Evolutionary conservation across 2,888 invertebrate species (phyloP), one percentile per base, ranked within the genome.

Genomic region (Hemaris fuciformis): DNA sequence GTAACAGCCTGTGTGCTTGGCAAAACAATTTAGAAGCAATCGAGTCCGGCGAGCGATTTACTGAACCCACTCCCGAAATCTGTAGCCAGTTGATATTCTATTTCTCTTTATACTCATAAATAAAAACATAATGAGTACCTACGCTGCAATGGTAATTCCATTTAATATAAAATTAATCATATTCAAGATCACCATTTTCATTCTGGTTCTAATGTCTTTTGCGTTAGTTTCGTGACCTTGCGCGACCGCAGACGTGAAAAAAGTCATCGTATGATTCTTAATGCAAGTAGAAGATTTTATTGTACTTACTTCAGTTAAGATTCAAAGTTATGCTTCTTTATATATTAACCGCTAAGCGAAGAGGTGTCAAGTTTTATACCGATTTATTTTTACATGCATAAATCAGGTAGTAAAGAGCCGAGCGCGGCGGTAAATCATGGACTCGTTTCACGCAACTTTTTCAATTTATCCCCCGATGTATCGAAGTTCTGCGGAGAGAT

Each of bases 401-500:
- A 53, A 53, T 53, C 53, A 25, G 43, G 20, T 34, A 45, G 18
- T 27, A 53, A 53, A 53, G 27, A 18, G 53, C 10, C 18, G 10
- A 31, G 31, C 53, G 53, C 31, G 31, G 48, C 53, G 53, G 53
- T 53, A 53, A 53, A 31, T 53, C 53, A 53, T 15, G 10, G 53
- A 53, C 31, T 46, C 10, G 46, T 38, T 53, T 25, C 41, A 27
- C 48, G 41, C 27, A 60, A 60, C 60, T 73, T 73, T 73, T 73
- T 70, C 71, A 69, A 71, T 71, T 69, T 69, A 56, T 62, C 41
- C 60, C 64, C 63, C 62, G 62, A 58, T 65, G 63, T 66, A 67
- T 67, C 66, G 66, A 70, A 79, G 76, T 81, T 82, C 71, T 71
- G 68, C 61, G 81, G 76, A 79, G 85, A 83, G 85, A 89, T 88